Conservation (phyloP, 2,797 vertebrate species). For the Clamator glandarius region DNA sequence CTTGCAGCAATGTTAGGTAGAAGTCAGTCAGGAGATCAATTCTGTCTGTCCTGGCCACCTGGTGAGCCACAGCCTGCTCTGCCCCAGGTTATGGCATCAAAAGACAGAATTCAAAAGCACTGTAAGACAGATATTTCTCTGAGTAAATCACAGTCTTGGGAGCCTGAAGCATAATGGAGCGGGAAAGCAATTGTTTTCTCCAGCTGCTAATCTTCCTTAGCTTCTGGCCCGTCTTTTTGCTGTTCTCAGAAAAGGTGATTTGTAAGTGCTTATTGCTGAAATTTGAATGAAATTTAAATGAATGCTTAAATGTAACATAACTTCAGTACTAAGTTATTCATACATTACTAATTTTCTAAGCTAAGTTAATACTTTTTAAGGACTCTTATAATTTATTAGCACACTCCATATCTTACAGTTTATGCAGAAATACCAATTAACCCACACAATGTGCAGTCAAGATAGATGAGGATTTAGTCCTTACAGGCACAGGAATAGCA, state of each 20-base stretch:
- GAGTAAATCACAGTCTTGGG: not conserved
- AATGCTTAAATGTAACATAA: not conserved
- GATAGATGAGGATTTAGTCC: conserved; percentile 22
- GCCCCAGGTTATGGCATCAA: not conserved
- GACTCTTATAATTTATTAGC: not conserved
- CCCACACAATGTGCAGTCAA: not conserved
- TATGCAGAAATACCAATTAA: conserved; percentile 39
- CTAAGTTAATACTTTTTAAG: not conserved
- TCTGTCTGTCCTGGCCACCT: not conserved
- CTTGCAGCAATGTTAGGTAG: not conserved
- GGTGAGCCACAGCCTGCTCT: not conserved
- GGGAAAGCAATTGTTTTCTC: not conserved
- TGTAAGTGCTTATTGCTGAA: conserved; percentile 14
- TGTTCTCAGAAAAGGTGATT: not conserved
- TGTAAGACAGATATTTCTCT: not conserved
- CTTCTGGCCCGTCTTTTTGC: not conserved
- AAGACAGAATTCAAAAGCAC: not conserved
- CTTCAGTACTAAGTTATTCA: not conserved
- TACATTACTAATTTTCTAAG: not conserved
- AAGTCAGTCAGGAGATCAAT: not conserved
- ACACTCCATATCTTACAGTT: not conserved
- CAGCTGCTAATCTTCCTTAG: not conserved
- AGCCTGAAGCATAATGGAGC: not conserved
- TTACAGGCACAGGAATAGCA: conserved; percentile 1
- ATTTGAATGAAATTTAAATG: not conserved